A percentile compares a stretch with the other conserved stretches of the same genome.
phyloP scores from a whole-genome alignment of 2,113 vertebrate genomes.

The Sander lucioperca region DNA sequence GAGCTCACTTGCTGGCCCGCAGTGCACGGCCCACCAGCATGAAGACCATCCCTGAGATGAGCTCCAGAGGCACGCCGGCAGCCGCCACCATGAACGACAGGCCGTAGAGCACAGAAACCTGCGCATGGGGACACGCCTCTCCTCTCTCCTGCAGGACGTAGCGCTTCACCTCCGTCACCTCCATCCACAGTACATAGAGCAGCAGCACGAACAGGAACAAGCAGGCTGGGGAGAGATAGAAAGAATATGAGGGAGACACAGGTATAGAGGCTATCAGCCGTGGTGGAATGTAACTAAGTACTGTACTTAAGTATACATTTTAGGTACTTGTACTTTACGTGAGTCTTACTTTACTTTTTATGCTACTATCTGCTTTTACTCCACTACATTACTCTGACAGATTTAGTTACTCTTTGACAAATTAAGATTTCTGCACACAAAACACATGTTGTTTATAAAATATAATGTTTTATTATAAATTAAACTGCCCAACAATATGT shows the following conservation, averaged over 20 bases:
- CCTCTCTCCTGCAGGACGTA: conserved; percentile 89
- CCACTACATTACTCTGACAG: too few relatives aligned
- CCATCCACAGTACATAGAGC: conserved; percentile 92
- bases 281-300: too few relatives aligned
- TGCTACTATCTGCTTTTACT: too few relatives aligned
- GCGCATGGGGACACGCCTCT: conserved; percentile 70
- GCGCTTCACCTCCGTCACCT: conserved; percentile 87
- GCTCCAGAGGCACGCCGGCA: conserved; percentile 85
- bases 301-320: too few relatives aligned
- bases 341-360: too few relatives aligned
- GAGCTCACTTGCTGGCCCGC: conserved; percentile 65
- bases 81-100: conserved; percentile 89
- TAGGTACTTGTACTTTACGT: too few relatives aligned
- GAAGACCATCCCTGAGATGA: conserved; percentile 88
- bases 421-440: too few relatives aligned
- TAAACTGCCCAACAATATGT: too few relatives aligned
- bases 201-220: conserved; percentile 85
- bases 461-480: too few relatives aligned
- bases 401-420: too few relatives aligned
- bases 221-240: conserved; percentile 75
- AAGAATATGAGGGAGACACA: conserved; percentile 8
- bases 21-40: conserved; percentile 83
- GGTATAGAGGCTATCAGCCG: background rate
- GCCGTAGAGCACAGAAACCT: conserved; percentile 85
- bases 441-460: too few relatives aligned